Evolutionary conservation across 2,113 vertebrate species (phyloP).

Genomic region (Siniperca chuatsi): DNA sequence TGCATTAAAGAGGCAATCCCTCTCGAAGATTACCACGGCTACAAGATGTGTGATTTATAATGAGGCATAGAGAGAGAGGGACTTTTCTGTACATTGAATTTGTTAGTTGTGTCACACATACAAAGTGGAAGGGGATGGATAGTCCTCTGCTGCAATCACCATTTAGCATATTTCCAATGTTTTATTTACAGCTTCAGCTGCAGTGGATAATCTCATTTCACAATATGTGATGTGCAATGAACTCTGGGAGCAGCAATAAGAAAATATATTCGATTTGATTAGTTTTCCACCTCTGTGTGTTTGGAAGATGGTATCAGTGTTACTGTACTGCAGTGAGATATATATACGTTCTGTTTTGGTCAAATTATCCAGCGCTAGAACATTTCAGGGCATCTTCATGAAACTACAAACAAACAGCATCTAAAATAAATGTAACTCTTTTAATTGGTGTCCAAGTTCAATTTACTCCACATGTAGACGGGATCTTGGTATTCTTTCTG

Average conservation of each 20-base stretch:
- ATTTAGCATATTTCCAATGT: constrained; percentile 55
- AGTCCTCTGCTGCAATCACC: constrained; percentile 37
- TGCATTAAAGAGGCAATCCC: constrained; percentile 64
- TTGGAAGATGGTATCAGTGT: neutral
- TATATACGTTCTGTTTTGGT: constrained; percentile 2
- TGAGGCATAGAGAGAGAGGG: neutral
- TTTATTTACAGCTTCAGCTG: constrained; percentile 55
- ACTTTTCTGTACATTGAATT: constrained; percentile 50
- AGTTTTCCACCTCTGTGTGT: neutral
- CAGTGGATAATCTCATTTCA: constrained; percentile 36
- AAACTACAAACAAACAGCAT: constrained; percentile 12
- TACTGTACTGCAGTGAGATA: constrained; percentile 4
- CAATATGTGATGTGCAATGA: constrained; percentile 41
- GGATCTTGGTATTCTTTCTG: neutral
- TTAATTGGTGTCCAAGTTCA: constrained; percentile 16
- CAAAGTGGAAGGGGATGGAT: constrained; percentile 54
- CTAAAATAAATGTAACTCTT: neutral
- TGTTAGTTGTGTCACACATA: constrained; percentile 53
- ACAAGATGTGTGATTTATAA: constrained; percentile 57
- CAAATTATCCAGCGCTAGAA: neutral
- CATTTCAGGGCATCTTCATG: neutral
- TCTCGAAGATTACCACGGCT: constrained; percentile 53
- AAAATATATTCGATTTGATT: constrained; percentile 23
- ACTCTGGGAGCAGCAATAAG: constrained; percentile 26
- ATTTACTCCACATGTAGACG: neutral